A percentile compares a stretch with the other conserved stretches of the same genome.
phyloP scores from a whole-genome alignment of 2,113 vertebrate species.

The Hucho hucho region DNA sequence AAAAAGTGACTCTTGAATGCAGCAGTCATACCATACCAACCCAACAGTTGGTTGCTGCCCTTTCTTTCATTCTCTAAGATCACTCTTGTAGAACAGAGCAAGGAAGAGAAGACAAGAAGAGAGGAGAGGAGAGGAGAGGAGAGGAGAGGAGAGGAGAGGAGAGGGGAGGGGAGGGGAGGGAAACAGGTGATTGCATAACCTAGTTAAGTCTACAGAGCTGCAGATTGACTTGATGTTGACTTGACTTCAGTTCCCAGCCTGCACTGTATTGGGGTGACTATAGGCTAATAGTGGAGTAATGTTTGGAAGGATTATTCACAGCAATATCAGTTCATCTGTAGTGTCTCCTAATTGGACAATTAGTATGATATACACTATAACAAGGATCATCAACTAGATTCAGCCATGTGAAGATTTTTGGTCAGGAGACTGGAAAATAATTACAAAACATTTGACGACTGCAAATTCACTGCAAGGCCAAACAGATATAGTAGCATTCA shows the following conservation, averaged over 20 bases:
- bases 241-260: background rate
- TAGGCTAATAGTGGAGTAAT: no score
- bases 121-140: no score
- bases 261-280: no score
- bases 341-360: no score
- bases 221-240: slow-evolving; percentile 21
- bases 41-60: slow-evolving; percentile 56
- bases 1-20: slow-evolving; percentile 18
- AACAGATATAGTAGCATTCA: background rate
- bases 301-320: no score
- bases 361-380: no score
- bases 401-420: background rate
- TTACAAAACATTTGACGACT: background rate
- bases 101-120: no score
- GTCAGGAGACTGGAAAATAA: background rate
- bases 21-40: slow-evolving; percentile 35
- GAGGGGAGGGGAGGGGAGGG: background rate
- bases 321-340: no score
- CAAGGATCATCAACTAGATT: background rate
- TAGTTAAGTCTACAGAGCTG: slow-evolving; percentile 44
- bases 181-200: slow-evolving; percentile 47
- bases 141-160: no score
- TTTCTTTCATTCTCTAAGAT: slow-evolving; percentile 36
- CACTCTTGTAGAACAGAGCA: slow-evolving; percentile 33
- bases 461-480: no score